Percentiles rank a stretch among this genome's conserved stretches.
phyloP scores from a whole-genome alignment of 2,797 vertebrate genomes.

The Emydoidea blandingii region DNA sequence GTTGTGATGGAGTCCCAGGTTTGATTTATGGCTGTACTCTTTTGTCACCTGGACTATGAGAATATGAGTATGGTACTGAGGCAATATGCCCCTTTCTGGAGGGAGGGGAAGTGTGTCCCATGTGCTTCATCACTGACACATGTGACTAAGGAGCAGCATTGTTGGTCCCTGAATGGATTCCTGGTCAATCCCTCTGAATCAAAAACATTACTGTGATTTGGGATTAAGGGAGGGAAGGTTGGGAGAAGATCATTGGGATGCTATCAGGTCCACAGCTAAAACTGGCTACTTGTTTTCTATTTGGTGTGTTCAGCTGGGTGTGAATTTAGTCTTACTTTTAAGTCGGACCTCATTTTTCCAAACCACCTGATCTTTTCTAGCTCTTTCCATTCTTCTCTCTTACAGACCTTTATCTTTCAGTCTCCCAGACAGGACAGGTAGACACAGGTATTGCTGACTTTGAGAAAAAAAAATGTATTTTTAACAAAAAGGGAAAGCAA shows the following conservation, averaged over 20 bases:
- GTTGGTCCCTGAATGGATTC: slow-evolving; percentile 44
- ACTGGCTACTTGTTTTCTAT: slow-evolving; percentile 60
- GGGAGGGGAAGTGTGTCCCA: not conserved
- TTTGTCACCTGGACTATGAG: not conserved
- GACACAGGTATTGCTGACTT: slow-evolving; percentile 98
- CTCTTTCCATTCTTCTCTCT: slow-evolving; percentile 99
- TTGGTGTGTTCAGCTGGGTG: slow-evolving; percentile 76
- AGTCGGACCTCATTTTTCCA: slow-evolving; percentile 90
- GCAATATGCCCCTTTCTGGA: not conserved
- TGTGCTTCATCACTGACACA: slow-evolving; percentile 19
- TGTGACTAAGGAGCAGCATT: slow-evolving; percentile 29
- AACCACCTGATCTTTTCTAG: slow-evolving; percentile 96
- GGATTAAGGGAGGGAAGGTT: slow-evolving; percentile 49
- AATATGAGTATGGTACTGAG: not conserved
- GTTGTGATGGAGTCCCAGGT: not conserved
- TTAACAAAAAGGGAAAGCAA: slow-evolving; percentile 90
- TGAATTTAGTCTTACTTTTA: slow-evolving; percentile 86
- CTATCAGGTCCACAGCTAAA: slow-evolving; percentile 79
- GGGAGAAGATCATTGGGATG: slow-evolving; percentile 76
- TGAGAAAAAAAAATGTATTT: slow-evolving; percentile 84
- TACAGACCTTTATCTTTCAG: slow-evolving; percentile 99
- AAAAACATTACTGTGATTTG: slow-evolving; percentile 46
- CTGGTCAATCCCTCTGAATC: slow-evolving; percentile 21
- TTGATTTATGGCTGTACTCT: slow-evolving; percentile 64
- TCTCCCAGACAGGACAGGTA: slow-evolving; percentile 99